These are phyloP conservation scores for Picus viridis DNA, from an alignment of 2,797 vertebrate species.

Conservation along the genomic window DNA sequence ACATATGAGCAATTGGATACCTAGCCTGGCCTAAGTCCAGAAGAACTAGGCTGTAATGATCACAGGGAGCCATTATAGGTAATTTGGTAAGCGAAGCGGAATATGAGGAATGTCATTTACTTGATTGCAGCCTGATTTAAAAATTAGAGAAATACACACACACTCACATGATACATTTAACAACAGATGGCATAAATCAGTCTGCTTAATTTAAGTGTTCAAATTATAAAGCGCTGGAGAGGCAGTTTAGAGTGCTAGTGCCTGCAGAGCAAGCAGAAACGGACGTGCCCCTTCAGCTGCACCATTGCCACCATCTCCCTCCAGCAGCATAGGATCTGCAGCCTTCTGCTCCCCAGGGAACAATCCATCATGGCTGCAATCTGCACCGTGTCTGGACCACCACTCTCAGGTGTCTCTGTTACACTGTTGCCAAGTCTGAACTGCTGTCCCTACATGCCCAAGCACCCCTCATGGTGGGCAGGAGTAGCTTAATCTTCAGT, in stretches of 20 bases:
- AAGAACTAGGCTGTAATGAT: not conserved
- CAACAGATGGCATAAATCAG: not conserved
- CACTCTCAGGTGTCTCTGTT: not conserved
- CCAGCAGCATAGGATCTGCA: not conserved
- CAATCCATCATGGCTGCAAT: rapidly evolving
- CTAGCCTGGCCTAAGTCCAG: not conserved
- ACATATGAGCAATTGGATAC: not conserved
- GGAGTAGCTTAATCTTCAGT: not conserved
- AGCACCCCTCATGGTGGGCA: not conserved
- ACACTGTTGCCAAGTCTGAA: not conserved
- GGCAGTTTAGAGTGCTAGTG: not conserved
- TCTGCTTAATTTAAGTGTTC: not conserved
- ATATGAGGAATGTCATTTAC: not conserved
- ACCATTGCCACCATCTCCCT: not conserved
- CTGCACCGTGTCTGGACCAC: rapidly evolving
- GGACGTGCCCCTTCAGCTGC: not conserved
- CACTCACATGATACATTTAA: not conserved
- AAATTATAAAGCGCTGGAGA: not conserved
- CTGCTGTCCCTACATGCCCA: not conserved
- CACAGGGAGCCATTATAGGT: not conserved
- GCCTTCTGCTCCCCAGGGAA: not conserved
- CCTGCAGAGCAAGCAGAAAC: not conserved
- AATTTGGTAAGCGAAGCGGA: not conserved
- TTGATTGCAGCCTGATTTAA: not conserved
- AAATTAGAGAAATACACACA: not conserved